phyloP scores from a whole-genome alignment of 2,113 vertebrate genomes.

The Nothoprocta pentlandii region DNA sequence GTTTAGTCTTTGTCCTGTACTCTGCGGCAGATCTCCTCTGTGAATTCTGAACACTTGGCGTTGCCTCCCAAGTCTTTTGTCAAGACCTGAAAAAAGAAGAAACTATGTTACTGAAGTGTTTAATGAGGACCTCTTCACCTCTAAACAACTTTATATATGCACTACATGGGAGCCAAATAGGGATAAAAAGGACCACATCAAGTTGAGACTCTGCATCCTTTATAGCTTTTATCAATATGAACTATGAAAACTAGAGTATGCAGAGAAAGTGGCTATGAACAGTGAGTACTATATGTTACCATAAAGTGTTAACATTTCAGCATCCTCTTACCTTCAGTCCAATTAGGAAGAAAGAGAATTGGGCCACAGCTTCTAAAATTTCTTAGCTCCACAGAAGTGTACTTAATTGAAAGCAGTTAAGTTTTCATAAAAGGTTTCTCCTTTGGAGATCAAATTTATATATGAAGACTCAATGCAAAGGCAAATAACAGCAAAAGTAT shows the following conservation, averaged over 20 bases:
- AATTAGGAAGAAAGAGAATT: background rate
- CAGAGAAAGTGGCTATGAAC: background rate
- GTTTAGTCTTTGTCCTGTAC: slow-evolving; percentile 82
- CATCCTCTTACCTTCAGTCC: background rate
- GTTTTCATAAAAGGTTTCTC: background rate
- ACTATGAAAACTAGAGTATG: background rate
- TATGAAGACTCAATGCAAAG: background rate
- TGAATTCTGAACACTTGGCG: slow-evolving; percentile 94
- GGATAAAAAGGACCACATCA: background rate
- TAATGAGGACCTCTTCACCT: background rate
- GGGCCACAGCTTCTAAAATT: background rate
- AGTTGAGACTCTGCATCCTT: background rate
- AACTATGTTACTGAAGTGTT: background rate
- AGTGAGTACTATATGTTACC: background rate
- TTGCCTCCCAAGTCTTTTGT: slow-evolving; percentile 95
- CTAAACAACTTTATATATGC: background rate
- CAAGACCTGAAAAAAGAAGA: slow-evolving; percentile 77
- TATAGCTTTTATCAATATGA: background rate
- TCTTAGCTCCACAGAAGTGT: background rate
- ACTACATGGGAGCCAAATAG: background rate
- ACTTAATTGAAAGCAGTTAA: background rate
- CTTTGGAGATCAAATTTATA: background rate
- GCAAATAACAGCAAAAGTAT: background rate
- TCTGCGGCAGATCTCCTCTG: slow-evolving; percentile 89
- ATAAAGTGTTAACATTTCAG: background rate